Conservation (phyloP, 2,797 vertebrate genomes). For the Perodicticus potto region DNA sequence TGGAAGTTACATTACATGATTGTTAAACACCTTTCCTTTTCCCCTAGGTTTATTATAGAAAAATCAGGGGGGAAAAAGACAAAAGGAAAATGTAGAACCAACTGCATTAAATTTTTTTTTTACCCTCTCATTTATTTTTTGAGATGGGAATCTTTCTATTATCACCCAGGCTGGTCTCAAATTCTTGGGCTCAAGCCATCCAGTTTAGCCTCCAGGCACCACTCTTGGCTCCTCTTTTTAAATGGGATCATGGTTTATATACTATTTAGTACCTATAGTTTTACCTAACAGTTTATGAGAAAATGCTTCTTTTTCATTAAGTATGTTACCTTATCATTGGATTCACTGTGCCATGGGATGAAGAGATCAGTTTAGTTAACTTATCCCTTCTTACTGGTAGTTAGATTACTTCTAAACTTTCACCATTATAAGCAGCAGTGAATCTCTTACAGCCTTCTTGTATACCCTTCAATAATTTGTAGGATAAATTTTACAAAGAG, state of each 20-base stretch:
- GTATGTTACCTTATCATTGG: neutral
- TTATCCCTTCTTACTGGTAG: neutral
- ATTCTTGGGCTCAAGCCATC: neutral
- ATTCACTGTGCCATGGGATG: neutral
- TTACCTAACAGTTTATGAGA: neutral
- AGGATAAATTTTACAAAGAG: neutral
- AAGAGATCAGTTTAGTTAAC: neutral
- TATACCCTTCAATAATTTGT: neutral
- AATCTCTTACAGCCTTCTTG: neutral
- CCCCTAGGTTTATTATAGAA: neutral
- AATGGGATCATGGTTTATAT: neutral
- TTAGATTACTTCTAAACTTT: neutral
- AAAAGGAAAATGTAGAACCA: slow-evolving; percentile 2
- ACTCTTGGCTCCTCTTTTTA: neutral
- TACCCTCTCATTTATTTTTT: neutral
- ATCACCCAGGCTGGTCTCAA: neutral
- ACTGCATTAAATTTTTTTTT: neutral
- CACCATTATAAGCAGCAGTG: neutral
- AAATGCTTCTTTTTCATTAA: neutral
- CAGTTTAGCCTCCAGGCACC: neutral
- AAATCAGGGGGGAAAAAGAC: neutral
- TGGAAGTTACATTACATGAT: neutral
- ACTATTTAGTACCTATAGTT: neutral
- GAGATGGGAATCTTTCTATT: neutral
- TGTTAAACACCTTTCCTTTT: neutral